These are phyloP conservation scores for Siniperca chuatsi DNA, from an alignment of 2,113 vertebrate genomes.

Conservation along the genomic window DNA sequence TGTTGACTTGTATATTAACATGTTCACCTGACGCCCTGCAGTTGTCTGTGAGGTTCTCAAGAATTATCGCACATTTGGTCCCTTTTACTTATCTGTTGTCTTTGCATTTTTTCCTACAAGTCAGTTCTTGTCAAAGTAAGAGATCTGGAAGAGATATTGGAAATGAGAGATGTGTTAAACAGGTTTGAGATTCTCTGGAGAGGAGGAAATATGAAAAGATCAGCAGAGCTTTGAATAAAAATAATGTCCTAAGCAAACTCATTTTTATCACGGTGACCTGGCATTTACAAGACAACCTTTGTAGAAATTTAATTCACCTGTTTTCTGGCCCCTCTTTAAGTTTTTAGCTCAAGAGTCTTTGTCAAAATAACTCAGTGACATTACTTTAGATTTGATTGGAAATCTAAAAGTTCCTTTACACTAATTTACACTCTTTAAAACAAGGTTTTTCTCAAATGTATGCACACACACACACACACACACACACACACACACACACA, in stretches of 20 bases:
- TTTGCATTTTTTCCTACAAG: not conserved
- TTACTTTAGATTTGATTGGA: slow-evolving; percentile 35
- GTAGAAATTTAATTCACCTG: slow-evolving; percentile 49
- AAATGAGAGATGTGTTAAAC: slow-evolving; percentile 16
- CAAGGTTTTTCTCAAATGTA: slow-evolving; percentile 12
- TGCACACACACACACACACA: too few relatives aligned
- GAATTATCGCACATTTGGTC: not conserved
- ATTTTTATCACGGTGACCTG: slow-evolving; percentile 57
- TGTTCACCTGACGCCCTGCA: not conserved
- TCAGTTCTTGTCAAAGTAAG: slow-evolving; percentile 14
- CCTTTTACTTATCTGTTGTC: not conserved
- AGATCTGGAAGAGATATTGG: not conserved
- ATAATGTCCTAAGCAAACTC: slow-evolving; percentile 41
- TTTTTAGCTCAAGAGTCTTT: slow-evolving; percentile 31
- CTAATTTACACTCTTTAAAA: not conserved
- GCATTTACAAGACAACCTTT: slow-evolving; percentile 61
- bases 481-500: not conserved
- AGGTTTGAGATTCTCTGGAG: not conserved
- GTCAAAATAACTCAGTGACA: slow-evolving; percentile 25
- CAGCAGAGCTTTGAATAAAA: slow-evolving; percentile 46
- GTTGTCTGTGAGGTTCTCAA: not conserved
- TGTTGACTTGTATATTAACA: not conserved
- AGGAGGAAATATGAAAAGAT: slow-evolving; percentile 35
- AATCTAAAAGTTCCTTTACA: slow-evolving; percentile 9
- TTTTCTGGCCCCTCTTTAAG: slow-evolving; percentile 16